Evolutionary conservation across 92 coral and sea anemone species (phyloP).

Genomic region (Hydrozoanthus gracilis): DNA sequence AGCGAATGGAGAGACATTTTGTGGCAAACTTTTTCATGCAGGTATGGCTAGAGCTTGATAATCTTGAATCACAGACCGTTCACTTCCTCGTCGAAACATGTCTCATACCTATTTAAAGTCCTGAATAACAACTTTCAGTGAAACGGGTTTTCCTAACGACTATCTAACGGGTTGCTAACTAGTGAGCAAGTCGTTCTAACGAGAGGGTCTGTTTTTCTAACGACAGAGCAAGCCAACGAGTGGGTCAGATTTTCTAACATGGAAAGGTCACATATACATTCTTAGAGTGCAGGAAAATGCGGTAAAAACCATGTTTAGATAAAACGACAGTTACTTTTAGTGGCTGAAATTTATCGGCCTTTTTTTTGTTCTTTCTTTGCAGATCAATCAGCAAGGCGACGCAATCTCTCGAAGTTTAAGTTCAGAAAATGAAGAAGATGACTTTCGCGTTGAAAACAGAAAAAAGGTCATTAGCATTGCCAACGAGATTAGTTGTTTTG

Average conservation of each 20-base stretch:
- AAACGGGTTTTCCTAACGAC: no score
- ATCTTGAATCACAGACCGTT: background rate
- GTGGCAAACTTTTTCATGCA: constrained; percentile 17
- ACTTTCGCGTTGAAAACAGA: background rate
- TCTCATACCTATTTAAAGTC: no score
- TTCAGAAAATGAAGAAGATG: background rate
- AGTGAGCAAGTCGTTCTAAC: no score
- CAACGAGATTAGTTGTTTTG: no score
- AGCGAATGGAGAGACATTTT: constrained; percentile 2
- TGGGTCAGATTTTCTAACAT: no score
- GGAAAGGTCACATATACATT: no score
- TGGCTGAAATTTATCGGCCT: background rate
- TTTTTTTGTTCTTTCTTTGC: background rate
- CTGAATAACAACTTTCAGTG: no score
- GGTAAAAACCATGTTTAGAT: no score
- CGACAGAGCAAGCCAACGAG: no score
- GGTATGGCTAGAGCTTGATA: background rate
- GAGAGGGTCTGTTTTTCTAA: no score
- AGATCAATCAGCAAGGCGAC: background rate
- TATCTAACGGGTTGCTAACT: no score
- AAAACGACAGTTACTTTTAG: no score
- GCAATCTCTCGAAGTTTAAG: background rate
- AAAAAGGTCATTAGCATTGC: background rate
- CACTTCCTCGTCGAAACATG: background rate
- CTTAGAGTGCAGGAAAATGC: background rate